phyloP scores from a whole-genome alignment of 2,797 vertebrate species.

The Rhinophrynus dorsalis region DNA sequence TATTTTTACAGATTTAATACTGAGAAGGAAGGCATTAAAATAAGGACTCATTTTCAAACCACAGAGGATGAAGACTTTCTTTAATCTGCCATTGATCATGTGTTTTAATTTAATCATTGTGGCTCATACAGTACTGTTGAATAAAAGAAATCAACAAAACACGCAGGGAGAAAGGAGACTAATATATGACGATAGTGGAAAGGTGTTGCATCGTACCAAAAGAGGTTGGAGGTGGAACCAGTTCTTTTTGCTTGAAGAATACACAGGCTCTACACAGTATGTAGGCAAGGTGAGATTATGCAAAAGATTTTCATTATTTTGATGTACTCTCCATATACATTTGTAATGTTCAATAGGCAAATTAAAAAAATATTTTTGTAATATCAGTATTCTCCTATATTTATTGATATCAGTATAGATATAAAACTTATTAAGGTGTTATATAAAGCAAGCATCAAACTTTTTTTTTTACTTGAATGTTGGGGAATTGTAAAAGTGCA shows the following conservation, averaged over 20 bases:
- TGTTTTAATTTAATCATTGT: constrained; percentile 59
- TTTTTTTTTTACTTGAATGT: too few relatives aligned
- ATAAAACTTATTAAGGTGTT: too few relatives aligned
- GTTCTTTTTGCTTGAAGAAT: constrained; percentile 97
- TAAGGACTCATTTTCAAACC: too few relatives aligned
- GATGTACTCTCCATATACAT: too few relatives aligned
- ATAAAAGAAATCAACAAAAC: constrained; percentile 68
- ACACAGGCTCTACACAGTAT: constrained; percentile 91
- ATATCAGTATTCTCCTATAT: too few relatives aligned
- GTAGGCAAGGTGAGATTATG: constrained; percentile 89
- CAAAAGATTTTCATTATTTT: too few relatives aligned
- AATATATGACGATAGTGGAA: constrained; percentile 70
- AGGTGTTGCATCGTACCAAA: constrained; percentile 85
- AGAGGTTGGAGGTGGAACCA: constrained; percentile 99
- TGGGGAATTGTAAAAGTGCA: too few relatives aligned
- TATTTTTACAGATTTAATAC: constrained; percentile 49
- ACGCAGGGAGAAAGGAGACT: constrained; percentile 57
- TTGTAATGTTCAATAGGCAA: too few relatives aligned
- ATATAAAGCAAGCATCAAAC: too few relatives aligned
- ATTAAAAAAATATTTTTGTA: too few relatives aligned
- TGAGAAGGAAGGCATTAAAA: constrained; percentile 46
- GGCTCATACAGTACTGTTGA: constrained; percentile 50
- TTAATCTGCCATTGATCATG: constrained; percentile 57
- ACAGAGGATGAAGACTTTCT: constrained; percentile 64
- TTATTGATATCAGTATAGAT: too few relatives aligned